Percentiles rank a stretch among this genome's conserved stretches.
Evolutionary conservation across 2,797 vertebrate genomes (phyloP).

Genomic region (Diplodus puntazzo): DNA sequence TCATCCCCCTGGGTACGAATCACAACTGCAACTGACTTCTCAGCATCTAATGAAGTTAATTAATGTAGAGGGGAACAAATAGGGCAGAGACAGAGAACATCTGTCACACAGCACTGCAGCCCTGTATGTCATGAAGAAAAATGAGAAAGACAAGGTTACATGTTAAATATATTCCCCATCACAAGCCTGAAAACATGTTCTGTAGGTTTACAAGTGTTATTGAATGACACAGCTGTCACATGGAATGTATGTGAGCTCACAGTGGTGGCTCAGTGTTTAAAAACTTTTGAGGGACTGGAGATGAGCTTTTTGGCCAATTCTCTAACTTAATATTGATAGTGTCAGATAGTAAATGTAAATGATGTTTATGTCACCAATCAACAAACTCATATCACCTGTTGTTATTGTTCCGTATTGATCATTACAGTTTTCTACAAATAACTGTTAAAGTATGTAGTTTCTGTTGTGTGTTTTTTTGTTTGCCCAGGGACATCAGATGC

Average conservation of each 20-base stretch:
- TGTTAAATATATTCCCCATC: neutral
- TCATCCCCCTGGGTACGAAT: constrained; percentile 93
- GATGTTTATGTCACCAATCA: neutral
- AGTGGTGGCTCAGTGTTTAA: neutral
- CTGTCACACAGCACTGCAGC: neutral
- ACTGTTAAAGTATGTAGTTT: neutral
- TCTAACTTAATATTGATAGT: neutral
- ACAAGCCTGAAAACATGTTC: neutral
- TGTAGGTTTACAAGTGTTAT: neutral
- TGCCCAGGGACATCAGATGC: too few relatives aligned
- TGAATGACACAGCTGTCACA: neutral
- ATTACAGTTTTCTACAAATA: neutral
- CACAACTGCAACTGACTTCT: constrained; percentile 29
- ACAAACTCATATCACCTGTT: neutral
- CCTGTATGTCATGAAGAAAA: neutral
- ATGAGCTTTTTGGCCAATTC: neutral
- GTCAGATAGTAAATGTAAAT: constrained; percentile 2
- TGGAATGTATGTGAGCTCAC: neutral
- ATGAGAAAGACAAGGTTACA: neutral
- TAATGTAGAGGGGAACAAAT: constrained; percentile 6
- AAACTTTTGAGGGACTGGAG: neutral
- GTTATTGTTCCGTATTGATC: neutral
- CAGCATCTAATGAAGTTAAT: constrained; percentile 15
- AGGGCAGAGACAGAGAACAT: constrained; percentile 2
- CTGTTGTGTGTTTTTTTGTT: too few relatives aligned